These are phyloP conservation scores for Muntiacus muntjak DNA, from an alignment of 2,113 vertebrate species.

Conservation along the genomic window DNA sequence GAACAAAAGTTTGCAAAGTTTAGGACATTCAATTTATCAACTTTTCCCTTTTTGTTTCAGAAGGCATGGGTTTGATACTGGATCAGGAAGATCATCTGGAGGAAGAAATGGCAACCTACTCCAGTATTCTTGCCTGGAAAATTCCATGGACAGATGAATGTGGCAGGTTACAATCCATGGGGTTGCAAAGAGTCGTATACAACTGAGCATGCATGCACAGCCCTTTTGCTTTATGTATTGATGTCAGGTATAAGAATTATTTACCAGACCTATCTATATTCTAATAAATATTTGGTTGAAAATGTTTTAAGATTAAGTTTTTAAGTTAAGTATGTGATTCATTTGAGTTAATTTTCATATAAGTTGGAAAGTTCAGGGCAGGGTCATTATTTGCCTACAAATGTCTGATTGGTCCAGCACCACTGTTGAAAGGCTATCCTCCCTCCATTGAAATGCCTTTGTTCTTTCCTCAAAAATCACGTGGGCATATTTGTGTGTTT, in stretches of 20 bases:
- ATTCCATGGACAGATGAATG: background rate
- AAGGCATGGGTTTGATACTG: background rate
- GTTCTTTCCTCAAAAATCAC: background rate
- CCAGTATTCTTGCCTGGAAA: background rate
- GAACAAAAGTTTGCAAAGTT: background rate
- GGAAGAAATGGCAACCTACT: background rate
- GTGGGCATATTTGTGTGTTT: no score
- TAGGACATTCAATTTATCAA: background rate
- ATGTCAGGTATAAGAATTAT: background rate
- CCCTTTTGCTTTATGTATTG: background rate
- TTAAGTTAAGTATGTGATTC: background rate
- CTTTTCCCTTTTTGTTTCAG: background rate
- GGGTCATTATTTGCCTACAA: background rate
- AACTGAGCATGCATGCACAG: background rate
- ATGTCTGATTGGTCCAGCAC: background rate
- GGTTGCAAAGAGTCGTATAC: background rate
- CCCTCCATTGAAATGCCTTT: background rate
- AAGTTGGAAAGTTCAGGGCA: background rate
- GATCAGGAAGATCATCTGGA: background rate
- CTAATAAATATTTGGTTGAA: background rate
- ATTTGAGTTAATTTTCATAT: background rate
- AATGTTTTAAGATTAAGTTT: background rate
- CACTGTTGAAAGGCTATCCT: background rate
- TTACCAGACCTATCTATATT: background rate
- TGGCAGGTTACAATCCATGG: background rate